phyloP scores from a whole-genome alignment of 2,113 vertebrate genomes.

The Pao palembangensis region DNA sequence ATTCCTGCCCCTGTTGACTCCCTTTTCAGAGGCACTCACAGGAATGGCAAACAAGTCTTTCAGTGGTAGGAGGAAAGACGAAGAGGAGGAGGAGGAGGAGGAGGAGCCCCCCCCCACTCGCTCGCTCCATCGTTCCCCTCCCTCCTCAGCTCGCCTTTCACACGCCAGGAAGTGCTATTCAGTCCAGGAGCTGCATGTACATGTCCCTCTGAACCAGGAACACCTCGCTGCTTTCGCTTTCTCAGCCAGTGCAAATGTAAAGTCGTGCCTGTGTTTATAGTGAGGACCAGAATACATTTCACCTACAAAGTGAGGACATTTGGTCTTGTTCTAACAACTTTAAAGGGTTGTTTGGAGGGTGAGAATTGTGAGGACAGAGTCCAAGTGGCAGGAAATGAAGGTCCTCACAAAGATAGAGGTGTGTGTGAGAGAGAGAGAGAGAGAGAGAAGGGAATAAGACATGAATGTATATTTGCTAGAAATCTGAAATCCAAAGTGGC shows the following conservation, averaged over 20 bases:
- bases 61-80: constrained; percentile 51
- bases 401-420: too few species aligned
- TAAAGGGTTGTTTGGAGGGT: background rate
- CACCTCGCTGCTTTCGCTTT: constrained; percentile 42
- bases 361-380: background rate
- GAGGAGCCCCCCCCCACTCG: constrained; percentile 22
- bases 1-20: constrained; percentile 37
- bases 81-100: constrained; percentile 31
- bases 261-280: constrained; percentile 1
- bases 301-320: background rate
- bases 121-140: constrained; percentile 44
- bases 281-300: background rate
- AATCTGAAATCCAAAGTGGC: too few species aligned
- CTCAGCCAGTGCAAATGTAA: constrained; percentile 9
- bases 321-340: background rate
- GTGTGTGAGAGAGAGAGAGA: too few species aligned
- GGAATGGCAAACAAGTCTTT: constrained; percentile 78
- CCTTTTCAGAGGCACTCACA: constrained; percentile 60
- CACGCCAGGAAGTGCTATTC: constrained; percentile 77
- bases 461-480: too few species aligned
- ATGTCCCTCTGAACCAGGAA: constrained; percentile 60
- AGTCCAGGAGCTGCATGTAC: constrained; percentile 74
- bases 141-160: constrained; percentile 67
- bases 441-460: too few species aligned
- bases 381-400: too few species aligned